phyloP scores from a whole-genome alignment of 1,140 invertebrate species.

The Tetramorium parvispinum region DNA sequence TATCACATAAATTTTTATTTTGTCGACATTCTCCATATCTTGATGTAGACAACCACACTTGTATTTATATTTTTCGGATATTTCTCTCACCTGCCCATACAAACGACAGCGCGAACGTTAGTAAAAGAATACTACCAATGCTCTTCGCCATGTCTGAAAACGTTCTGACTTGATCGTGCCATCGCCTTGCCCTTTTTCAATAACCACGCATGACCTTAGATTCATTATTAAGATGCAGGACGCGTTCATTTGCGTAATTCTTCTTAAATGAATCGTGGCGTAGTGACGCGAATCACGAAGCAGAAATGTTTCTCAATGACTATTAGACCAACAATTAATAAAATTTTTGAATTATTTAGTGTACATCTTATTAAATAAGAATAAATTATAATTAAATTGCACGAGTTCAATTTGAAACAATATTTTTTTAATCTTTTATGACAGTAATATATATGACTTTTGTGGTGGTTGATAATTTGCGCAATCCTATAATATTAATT shows the following conservation, averaged over 20 bases:
- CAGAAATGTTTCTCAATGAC: constrained; percentile 55
- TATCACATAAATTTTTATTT: background rate
- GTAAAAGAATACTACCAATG: constrained; percentile 63
- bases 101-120: constrained; percentile 58
- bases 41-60: background rate
- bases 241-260: constrained; percentile 78
- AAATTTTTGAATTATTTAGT: background rate
- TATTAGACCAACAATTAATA: background rate
- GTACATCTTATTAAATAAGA: background rate
- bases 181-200: constrained; percentile 82
- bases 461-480: no score
- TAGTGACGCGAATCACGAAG: constrained; percentile 45
- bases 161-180: constrained; percentile 76
- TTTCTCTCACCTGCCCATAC: constrained; percentile 75
- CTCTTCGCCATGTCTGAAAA: constrained; percentile 78
- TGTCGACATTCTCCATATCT: background rate
- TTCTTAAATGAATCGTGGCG: constrained; percentile 57
- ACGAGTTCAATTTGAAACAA: background rate
- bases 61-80: background rate
- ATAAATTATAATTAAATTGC: background rate
- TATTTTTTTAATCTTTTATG: background rate
- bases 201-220: constrained; percentile 83
- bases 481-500: background rate
- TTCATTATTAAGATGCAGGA: constrained; percentile 80
- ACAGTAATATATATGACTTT: background rate